A percentile compares a stretch with the other conserved stretches of the same genome.
Evolutionary conservation across 1,140 invertebrate genomes (phyloP).

Genomic region (Mercenaria mercenaria): DNA sequence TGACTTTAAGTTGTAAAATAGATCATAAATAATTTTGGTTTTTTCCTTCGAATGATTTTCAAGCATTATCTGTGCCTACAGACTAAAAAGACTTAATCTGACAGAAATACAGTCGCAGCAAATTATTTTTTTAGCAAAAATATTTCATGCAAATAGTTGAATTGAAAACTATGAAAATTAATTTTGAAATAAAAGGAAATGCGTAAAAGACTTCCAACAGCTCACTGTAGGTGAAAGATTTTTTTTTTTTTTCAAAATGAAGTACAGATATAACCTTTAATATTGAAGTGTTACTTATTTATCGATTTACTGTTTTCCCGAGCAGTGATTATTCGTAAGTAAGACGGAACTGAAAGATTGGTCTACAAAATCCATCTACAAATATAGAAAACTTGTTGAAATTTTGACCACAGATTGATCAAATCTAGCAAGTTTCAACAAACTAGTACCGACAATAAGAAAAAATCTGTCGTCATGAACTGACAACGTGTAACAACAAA

Average conservation of each 20-base stretch:
- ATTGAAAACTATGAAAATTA: too few species aligned
- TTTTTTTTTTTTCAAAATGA: background rate
- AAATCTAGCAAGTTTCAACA: constrained; percentile 4
- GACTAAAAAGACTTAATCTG: too few species aligned
- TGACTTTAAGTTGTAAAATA: too few species aligned
- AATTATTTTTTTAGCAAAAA: too few species aligned
- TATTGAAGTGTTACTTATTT: background rate
- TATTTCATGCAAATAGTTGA: too few species aligned
- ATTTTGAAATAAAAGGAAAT: too few species aligned
- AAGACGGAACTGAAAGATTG: constrained; percentile 5
- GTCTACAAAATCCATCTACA: background rate
- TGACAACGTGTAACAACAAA: constrained; percentile 34
- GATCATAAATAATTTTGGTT: too few species aligned
- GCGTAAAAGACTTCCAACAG: too few species aligned
- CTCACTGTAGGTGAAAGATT: too few species aligned
- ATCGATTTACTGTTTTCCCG: background rate
- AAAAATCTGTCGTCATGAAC: constrained; percentile 2
- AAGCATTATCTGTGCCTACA: too few species aligned
- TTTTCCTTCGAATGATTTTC: too few species aligned
- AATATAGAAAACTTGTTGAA: constrained; percentile 25
- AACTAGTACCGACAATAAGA: background rate
- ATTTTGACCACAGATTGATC: constrained; percentile 19
- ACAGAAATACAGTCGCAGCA: too few species aligned
- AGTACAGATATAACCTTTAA: background rate
- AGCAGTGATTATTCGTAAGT: background rate